Conservation (phyloP, 2,113 vertebrate genomes). For the Odontesthes bonariensis region DNA sequence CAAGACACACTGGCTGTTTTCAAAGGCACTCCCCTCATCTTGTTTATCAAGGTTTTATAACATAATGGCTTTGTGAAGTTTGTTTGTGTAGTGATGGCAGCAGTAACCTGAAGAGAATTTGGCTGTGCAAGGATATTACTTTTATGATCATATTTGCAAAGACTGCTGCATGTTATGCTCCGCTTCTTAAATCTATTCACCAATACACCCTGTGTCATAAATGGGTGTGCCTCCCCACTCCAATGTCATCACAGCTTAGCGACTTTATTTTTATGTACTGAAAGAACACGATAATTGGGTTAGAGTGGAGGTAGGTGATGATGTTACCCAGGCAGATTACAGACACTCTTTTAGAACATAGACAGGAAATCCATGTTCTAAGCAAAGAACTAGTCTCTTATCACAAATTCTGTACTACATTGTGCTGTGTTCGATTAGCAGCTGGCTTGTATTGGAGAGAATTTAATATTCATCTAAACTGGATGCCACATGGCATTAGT, state of each 20-base stretch:
- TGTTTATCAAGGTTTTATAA: constrained; percentile 43
- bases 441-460: constrained; percentile 11
- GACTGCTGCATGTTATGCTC: constrained; percentile 44
- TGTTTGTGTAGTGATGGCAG: constrained; percentile 50
- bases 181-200: constrained; percentile 66
- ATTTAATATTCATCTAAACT: constrained; percentile 4
- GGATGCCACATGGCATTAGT: background rate
- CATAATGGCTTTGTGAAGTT: constrained; percentile 56
- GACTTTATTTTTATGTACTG: constrained; percentile 59
- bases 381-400: background rate
- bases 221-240: constrained; percentile 46
- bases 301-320: constrained; percentile 15
- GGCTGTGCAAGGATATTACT: constrained; percentile 45
- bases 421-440: background rate
- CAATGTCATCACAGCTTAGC: constrained; percentile 54
- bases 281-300: constrained; percentile 49
- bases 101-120: constrained; percentile 51
- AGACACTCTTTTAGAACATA: background rate
- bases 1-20: constrained; percentile 48
- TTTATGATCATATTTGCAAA: constrained; percentile 66
- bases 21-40: constrained; percentile 32
- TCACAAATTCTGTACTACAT: background rate
- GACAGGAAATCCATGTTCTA: constrained; percentile 9
- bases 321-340: constrained; percentile 14
- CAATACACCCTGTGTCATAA: constrained; percentile 57